A percentile compares a stretch with the other conserved stretches of the same genome.
phyloP scores from a whole-genome alignment of 1,140 invertebrate genomes.

The Caenorhabditis remanei region DNA sequence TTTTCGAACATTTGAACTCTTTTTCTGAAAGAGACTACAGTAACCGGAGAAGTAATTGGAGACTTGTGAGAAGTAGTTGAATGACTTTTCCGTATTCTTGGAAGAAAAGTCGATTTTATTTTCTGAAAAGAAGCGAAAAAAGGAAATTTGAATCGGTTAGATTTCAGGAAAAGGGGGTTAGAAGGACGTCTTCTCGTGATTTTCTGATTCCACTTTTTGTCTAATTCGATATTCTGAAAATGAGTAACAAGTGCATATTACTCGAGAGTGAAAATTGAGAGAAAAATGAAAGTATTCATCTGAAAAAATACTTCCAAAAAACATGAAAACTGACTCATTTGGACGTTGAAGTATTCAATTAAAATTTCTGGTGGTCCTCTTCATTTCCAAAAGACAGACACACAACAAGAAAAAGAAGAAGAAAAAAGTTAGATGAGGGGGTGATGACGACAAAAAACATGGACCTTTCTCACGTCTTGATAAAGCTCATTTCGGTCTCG shows the following conservation, averaged over 20 bases:
- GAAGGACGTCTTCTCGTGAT: constrained; percentile 9
- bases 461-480: neutral
- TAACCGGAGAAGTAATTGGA: constrained; percentile 8
- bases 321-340: constrained; percentile 6
- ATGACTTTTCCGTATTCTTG: too few relatives aligned
- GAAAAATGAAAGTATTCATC: neutral
- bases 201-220: neutral
- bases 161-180: neutral
- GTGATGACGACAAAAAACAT: neutral
- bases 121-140: neutral
- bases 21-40: neutral
- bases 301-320: neutral
- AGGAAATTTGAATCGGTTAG: constrained; percentile 28
- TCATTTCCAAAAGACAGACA: neutral
- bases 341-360: neutral
- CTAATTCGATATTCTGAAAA: neutral
- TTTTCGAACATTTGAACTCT: neutral
- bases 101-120: neutral
- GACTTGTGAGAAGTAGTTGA: neutral
- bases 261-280: neutral
- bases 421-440: neutral
- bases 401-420: neutral
- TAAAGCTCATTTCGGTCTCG: constrained; percentile 20
- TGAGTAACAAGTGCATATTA: neutral
- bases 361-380: constrained; percentile 3